A percentile compares a stretch with the other conserved stretches of the same genome.
Conservation (phyloP, 2,888 invertebrate species). For the Drosophila suboccidentalis region DNA sequence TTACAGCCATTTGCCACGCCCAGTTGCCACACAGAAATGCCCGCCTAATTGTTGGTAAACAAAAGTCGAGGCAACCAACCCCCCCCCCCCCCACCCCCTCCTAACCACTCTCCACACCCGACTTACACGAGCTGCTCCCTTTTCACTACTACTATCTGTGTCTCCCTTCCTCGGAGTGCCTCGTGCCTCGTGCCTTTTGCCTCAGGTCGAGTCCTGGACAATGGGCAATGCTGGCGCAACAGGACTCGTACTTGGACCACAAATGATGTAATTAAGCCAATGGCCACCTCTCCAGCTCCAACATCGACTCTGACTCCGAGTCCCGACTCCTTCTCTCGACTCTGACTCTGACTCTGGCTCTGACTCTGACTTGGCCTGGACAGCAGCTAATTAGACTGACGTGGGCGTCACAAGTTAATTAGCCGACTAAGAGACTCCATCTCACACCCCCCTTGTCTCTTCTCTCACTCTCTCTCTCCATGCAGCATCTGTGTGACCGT, state of each 20-base stretch:
- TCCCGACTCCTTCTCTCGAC: background rate
- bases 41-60: constrained; percentile 79
- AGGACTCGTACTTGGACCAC: constrained; percentile 64
- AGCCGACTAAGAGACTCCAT: constrained; percentile 57
- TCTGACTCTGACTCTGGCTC: background rate
- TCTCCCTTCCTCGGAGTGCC: background rate
- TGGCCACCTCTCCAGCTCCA: constrained; percentile 25
- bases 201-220: constrained; percentile 28
- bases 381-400: constrained; percentile 72
- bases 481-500: constrained; percentile 96
- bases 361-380: constrained; percentile 31
- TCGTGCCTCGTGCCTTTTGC: background rate
- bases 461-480: background rate
- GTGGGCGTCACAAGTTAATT: constrained; percentile 79
- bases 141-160: background rate
- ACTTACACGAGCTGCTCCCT: background rate
- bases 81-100: background rate
- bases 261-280: constrained; percentile 78
- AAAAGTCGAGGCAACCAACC: constrained; percentile 53
- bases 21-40: constrained; percentile 46
- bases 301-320: background rate
- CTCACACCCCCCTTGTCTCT: background rate
- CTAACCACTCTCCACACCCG: too few relatives aligned
- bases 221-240: constrained; percentile 60
- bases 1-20: constrained; percentile 76